These are phyloP conservation scores for Chrysotoxum bicinctum DNA, from an alignment of 2,888 invertebrate species.

Conservation along the genomic window DNA sequence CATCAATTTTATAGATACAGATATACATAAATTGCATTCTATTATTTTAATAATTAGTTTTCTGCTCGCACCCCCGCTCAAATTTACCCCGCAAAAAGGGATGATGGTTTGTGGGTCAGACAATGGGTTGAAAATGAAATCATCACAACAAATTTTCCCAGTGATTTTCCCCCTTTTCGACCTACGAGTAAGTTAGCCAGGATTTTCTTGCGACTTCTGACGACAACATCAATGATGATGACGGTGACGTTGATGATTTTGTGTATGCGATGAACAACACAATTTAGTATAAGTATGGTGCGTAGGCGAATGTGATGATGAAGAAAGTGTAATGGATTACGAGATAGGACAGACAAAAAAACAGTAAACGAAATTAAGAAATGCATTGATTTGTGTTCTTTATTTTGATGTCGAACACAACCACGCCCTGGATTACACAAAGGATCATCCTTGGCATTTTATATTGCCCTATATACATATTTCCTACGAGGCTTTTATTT, in stretches of 20 bases:
- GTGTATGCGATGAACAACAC: slow-evolving; percentile 31
- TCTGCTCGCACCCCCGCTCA: neutral
- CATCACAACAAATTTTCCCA: slow-evolving; percentile 41
- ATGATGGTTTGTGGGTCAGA: slow-evolving; percentile 11
- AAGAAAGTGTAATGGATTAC: slow-evolving; percentile 30
- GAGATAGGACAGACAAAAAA: neutral
- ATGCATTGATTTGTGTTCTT: slow-evolving; percentile 64
- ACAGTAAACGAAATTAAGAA: slow-evolving; percentile 28
- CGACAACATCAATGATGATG: slow-evolving; percentile 29
- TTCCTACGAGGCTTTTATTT: slow-evolving; percentile 4
- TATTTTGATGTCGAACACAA: slow-evolving; percentile 47
- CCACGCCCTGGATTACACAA: slow-evolving; percentile 58
- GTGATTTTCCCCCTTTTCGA: slow-evolving; percentile 33
- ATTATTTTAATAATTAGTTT: slow-evolving; percentile 15
- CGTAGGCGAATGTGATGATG: slow-evolving; percentile 1
- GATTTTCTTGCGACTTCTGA: slow-evolving; percentile 37
- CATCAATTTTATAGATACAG: neutral
- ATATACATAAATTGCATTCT: neutral
- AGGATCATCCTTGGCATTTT: neutral
- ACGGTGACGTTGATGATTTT: slow-evolving; percentile 10
- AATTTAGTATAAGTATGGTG: neutral
- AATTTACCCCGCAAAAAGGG: neutral
- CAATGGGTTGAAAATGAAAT: slow-evolving; percentile 60
- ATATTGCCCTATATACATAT: neutral
- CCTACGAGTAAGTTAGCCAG: slow-evolving; percentile 9